Conservation (phyloP, 1,140 invertebrate genomes). For the Oscheius sp. region DNA sequence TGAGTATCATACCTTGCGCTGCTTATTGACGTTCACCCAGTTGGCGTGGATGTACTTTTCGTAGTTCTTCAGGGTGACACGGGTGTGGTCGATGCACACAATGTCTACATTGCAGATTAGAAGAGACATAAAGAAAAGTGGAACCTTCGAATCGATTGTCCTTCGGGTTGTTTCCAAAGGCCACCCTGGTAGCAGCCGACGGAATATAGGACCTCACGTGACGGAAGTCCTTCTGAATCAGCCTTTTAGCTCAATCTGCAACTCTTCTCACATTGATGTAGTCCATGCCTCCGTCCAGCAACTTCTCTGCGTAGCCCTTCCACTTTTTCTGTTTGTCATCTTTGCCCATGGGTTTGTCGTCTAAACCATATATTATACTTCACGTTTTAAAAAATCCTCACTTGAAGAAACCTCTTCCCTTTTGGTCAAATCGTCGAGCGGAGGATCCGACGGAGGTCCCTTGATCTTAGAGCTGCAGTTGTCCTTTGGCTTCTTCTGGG, state of each 20-base stretch:
- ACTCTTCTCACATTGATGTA: background rate
- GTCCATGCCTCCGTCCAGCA: background rate
- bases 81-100: constrained; percentile 12
- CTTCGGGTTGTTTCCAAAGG: constrained; percentile 1
- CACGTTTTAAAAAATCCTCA: background rate
- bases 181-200: background rate
- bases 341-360: background rate
- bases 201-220: constrained; percentile 19
- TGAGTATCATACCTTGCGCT: no score
- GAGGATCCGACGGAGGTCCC: no score
- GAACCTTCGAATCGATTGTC: constrained; percentile 16
- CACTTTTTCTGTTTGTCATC: background rate
- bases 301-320: background rate
- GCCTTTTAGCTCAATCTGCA: background rate
- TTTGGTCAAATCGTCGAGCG: background rate
- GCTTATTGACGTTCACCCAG: background rate
- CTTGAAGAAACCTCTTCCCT: constrained; percentile 2
- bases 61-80: background rate
- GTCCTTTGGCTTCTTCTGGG: no score
- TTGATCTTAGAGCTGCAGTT: no score
- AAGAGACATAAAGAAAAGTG: background rate
- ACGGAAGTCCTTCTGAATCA: constrained; percentile 7
- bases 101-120: background rate
- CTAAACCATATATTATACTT: constrained; percentile 1
- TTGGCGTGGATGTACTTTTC: constrained; percentile 12